Evolutionary conservation across 2,888 invertebrate genomes (phyloP), one percentile per base, ranked within the genome.

Genomic region (Agrochola lychnidis): DNA sequence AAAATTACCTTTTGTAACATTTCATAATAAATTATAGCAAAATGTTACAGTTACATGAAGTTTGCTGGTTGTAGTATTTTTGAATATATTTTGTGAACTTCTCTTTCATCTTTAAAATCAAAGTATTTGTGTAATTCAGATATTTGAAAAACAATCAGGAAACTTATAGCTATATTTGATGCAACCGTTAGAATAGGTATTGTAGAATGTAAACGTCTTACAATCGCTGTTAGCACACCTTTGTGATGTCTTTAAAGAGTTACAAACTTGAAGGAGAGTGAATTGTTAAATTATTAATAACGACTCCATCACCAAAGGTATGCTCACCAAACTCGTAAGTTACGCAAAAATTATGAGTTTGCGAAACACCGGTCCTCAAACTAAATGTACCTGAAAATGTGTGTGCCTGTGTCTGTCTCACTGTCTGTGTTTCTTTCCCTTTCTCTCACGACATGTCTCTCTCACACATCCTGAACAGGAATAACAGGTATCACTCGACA

Each of bases 391-490:
- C 89, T 88, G 82, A 89, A 90, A 90, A 84, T 92, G 91, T 94
- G 93, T 95, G 95, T 95, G 96, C 95, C 95, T 96, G 96, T 95
- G 90, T 96, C 94, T 96, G 94, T 96, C 95, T 96, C 95, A 96
- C 95, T 94, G 91, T 96, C 94, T 96, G 94, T 96, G 95, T 96
- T 96, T 96, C 96, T 96, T 92, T 96, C 96, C 95, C 94, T 95
- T 91, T 96, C 92, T 95, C 90, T 95, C 96, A 95, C 95, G 86
- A 96, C 96, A 95, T 95, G 95, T 95, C 96, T 96, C 94, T 95
- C 95, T 94, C 95, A 96, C 95, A 95, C 93, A 94, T 93, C 94
- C 93, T 92, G 93, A 93, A 91, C 96, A 96, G 96, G 96, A 95
- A 96, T 96, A 94, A 96, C 96, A 96, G 96, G 96, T 96, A 96